Base-by-base conservation (phyloP, 1,140 invertebrate species). In the Lasioglossum albipes region DNA sequence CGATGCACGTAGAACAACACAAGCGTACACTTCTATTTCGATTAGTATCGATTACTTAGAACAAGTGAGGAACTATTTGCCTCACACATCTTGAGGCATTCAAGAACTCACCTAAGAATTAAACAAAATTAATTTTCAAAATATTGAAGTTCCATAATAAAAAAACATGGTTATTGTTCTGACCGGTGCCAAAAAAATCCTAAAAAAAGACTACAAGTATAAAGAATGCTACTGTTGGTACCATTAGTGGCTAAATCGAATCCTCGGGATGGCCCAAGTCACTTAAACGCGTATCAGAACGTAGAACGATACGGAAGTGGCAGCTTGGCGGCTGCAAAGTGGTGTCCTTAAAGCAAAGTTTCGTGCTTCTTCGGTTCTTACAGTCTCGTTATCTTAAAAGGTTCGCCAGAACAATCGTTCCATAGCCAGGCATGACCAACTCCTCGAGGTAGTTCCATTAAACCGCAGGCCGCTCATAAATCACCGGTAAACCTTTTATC, bases 401-500 rank as follows among this genome's bases (percentile, higher is more conserved):
- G 62, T 49, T 57, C 20, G 71, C 31, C 57, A 52, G 45, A 73
- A 73, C 61, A 73, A 79, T 79, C 66, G 66, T 73, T n/a, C 42
- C 27, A 12, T 2, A 36, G 2, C 36, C 27, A 13, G n/a, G 65
- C 45, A 68, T 61, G 65, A 64, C 42, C 79, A 49, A 69, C 49
- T 75, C 6, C 42, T 41, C 27, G 52, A 61, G 61, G 27, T 67
- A 16, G 65, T 81, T 76, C 79, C 79, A 81, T 81, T 81, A 81
- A 65, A 76, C 27, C 64, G 36, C 7, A 16, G 27, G 18, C 27
- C 18, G 36, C 54, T 69, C 79, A 69, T 81, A 81, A 81, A 81
- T 81, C 79, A 76, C 45, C n/a, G 42, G 79, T 52, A 69, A 76
- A 81, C 66, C 73, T 75, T 81, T 81, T 81, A 81, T 81, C 79